Evolutionary conservation across 1,140 invertebrate species (phyloP), one percentile per base, ranked within the genome.

Genomic region (Temnothorax longispinosus): DNA sequence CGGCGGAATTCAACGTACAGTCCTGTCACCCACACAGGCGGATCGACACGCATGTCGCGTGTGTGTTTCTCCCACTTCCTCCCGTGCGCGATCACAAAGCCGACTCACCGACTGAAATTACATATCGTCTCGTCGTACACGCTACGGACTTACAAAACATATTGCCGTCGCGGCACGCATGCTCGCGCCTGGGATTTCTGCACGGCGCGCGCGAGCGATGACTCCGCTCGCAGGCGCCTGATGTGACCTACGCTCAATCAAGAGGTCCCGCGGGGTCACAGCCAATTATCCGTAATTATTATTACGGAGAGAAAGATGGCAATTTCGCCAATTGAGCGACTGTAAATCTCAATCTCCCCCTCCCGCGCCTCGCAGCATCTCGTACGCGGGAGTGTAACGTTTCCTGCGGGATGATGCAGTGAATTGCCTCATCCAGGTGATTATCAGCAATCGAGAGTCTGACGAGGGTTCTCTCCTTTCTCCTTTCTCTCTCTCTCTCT

Each of bases 21-120:
- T 60, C 77, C 89, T 90, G 89, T 78, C 86, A 86, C 56, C 6
- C 85, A 89, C 72, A 85, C 58, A 88, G 60, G 35, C 13, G 84
- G 44, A 21, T 38, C 58, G 50, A 58, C 72, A 90, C 60, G 74
- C 74, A 65, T 65, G 50, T 44, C 41, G 13, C 65, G 21, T 44
- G 56, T 35, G 54, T 44, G 69, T 60, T n/a, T 64, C 44, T 69
- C 67, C 47, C 18, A 54, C 67, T 56, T 75, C 76, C 77, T 62
- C 54, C 52, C 32, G 6, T 77, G 35, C 58, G 81, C 72, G 86
- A 86, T 90, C 90, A 78, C 87, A 86, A 90, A 90, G 81, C 76
- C 87, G 50, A 81, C 65, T 72, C 76, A 52, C 47, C 76, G 62
- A 80, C 76, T 90, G 89, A 90, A 90, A 90, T 90, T 69, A 69